A percentile compares a stretch with the other conserved stretches of the same genome.
phyloP scores from a whole-genome alignment of 2,797 vertebrate genomes.

The Rhinoraja longicauda region DNA sequence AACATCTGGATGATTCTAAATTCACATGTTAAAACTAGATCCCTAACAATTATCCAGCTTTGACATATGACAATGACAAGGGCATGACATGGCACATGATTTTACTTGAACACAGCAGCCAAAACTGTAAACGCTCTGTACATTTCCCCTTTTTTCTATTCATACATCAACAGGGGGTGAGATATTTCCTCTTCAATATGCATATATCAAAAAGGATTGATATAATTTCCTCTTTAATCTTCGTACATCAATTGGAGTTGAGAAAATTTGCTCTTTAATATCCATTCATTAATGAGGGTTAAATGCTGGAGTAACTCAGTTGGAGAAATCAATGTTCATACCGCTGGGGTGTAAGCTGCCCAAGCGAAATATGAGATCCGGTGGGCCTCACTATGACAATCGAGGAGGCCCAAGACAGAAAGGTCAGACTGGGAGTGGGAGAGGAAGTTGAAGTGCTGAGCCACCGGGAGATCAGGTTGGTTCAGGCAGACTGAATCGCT shows the following conservation, averaged over 20 bases:
- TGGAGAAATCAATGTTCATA: no score
- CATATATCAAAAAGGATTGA: no score
- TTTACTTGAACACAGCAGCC: background rate
- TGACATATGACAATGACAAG: background rate
- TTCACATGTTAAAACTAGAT: background rate
- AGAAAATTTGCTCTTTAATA: background rate
- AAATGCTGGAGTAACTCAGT: no score
- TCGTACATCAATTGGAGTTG: slow-evolving; percentile 1
- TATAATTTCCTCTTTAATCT: background rate
- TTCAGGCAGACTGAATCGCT: no score
- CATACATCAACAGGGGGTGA: slow-evolving; percentile 15
- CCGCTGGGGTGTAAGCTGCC: no score
- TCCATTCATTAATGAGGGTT: background rate
- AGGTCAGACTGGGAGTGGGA: no score
- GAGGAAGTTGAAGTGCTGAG: no score
- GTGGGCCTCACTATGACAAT: no score
- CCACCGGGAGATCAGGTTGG: no score
- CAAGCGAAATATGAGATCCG: no score
- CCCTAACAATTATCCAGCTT: background rate
- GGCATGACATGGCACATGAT: background rate
- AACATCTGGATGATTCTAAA: background rate
- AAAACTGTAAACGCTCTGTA: slow-evolving; percentile 3
- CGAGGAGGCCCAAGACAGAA: no score
- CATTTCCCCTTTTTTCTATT: slow-evolving; percentile 28
- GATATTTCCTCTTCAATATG: background rate